Evolutionary conservation across 2,888 invertebrate species (phyloP), one percentile per base, ranked within the genome.

Genomic region (Apamea crenata): DNA sequence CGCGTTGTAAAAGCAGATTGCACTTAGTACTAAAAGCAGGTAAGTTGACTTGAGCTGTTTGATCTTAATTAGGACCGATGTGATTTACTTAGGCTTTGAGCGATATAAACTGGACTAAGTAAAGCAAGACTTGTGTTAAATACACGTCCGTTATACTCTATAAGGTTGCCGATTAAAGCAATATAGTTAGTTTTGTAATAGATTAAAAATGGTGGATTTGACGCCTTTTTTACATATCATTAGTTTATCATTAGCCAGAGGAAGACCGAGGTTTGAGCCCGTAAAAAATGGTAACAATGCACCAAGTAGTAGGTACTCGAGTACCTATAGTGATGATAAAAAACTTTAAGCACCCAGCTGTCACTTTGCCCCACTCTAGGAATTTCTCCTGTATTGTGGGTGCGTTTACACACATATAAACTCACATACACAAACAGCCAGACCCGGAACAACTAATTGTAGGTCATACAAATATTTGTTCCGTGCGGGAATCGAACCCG

Each of bases 11-110:
- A 59, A 71, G 59, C 61, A 80, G 47, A 79, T 53, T 67, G 59
- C 59, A 71, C 29, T n/a, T 32, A 47, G 32, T 21, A 69, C 32
- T 79, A 40, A 65, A 25, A 47, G 7, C 21, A 66, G 70, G 12
- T 40, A 71, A 59, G 59, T 80, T 50, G 18, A 71, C 80, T 79
- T 44, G 36, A 21, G 47, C 29, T 29, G 53, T 63, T 80, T 61
- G 59, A 80, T 80, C 61, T 63, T 80, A 73, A 80, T 72, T 68
- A 68, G n/a, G 14, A 18, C 44, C 14, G n/a, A 68, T 47, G 61
- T 73, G 67, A 56, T 80, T 68, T 80, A 79, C 80, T 72, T 63
- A 59, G 56, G 18, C 25, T 59, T 65, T 21, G n/a, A 59, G 71
- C 6, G 36, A 50, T 59, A 47, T 61, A 50, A 77, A 77, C 53